Percentiles rank a stretch among this genome's conserved stretches.
phyloP scores from a whole-genome alignment of 1,140 invertebrate genomes.

The Trachymyrmex septentrionalis region DNA sequence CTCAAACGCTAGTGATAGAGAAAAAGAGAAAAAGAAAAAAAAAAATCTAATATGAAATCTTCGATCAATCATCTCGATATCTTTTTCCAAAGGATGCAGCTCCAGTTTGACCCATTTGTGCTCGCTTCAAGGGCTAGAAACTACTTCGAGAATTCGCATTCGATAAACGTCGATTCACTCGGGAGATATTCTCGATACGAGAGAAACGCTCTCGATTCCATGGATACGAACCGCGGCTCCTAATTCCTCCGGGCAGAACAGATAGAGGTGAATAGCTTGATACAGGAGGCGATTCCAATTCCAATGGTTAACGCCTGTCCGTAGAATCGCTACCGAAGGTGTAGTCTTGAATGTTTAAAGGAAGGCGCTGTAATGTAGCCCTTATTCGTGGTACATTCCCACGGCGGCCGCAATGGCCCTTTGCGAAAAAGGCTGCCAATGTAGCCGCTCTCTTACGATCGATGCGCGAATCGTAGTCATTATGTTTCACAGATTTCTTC shows the following conservation, averaged over 20 bases:
- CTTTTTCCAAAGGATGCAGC: background rate
- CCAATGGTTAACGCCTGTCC: conserved; percentile 68
- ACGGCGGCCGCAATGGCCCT: conserved; percentile 57
- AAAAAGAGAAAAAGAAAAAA: background rate
- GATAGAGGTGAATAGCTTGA: conserved; percentile 41
- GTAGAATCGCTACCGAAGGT: conserved; percentile 50
- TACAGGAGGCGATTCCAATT: conserved; percentile 71
- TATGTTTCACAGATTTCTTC: conserved; percentile 22
- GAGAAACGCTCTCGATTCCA: conserved; percentile 68
- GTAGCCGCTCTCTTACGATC: conserved; percentile 16
- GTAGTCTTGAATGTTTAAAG: conserved; percentile 70
- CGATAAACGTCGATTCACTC: conserved; percentile 65
- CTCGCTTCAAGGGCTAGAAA: conserved; percentile 52
- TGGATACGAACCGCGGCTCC: conserved; percentile 69
- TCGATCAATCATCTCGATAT: background rate
- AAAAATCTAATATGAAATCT: background rate
- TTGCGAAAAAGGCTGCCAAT: conserved; percentile 52
- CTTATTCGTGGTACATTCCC: conserved; percentile 56
- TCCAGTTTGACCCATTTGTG: conserved; percentile 24
- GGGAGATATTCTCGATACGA: conserved; percentile 70
- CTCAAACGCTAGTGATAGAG: too few species aligned
- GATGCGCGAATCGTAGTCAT: background rate
- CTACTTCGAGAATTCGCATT: conserved; percentile 46
- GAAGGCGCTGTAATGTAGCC: conserved; percentile 57
- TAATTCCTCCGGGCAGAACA: conserved; percentile 66